A percentile compares a stretch with the other conserved stretches of the same genome.
Evolutionary conservation across 2,888 invertebrate genomes (phyloP).

Genomic region (Tetragonisca angustula): DNA sequence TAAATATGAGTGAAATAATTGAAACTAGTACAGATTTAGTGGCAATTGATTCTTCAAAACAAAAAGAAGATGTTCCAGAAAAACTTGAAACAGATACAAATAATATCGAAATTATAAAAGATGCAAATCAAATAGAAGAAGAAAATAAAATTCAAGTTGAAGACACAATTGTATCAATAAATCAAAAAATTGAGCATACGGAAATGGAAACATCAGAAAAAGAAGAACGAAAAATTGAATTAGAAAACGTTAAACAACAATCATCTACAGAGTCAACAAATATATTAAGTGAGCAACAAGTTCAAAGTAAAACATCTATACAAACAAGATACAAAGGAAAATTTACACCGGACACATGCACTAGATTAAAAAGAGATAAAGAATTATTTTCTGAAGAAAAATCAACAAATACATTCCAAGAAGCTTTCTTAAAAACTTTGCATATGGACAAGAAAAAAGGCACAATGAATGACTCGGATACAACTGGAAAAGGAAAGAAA

Average conservation of each 20-base stretch:
- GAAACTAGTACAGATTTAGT: slow-evolving; percentile 18
- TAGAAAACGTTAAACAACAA: slow-evolving; percentile 21
- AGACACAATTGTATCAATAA: slow-evolving; percentile 6
- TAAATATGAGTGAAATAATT: background rate
- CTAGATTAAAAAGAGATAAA: slow-evolving; percentile 71
- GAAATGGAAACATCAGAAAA: slow-evolving; percentile 37
- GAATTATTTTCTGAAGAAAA: slow-evolving; percentile 69
- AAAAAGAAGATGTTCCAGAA: slow-evolving; percentile 20
- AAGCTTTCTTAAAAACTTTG: slow-evolving; percentile 78
- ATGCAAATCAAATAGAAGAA: slow-evolving; percentile 13
- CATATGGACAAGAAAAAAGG: slow-evolving; percentile 74
- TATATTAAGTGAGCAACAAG: slow-evolving; percentile 38
- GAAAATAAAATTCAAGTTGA: slow-evolving; percentile 13
- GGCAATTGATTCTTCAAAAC: slow-evolving; percentile 3
- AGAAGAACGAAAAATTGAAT: slow-evolving; percentile 12
- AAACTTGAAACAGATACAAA: slow-evolving; percentile 17
- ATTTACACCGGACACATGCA: slow-evolving; percentile 69
- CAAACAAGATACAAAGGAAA: slow-evolving; percentile 72
- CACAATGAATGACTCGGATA: slow-evolving; percentile 54
- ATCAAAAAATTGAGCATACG: slow-evolving; percentile 10
- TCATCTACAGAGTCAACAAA: slow-evolving; percentile 34
- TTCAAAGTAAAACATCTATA: slow-evolving; percentile 53
- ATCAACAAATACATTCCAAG: slow-evolving; percentile 76
- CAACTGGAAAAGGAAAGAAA: slow-evolving; percentile 60
- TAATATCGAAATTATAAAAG: slow-evolving; percentile 18